Evolutionary conservation across 2,113 vertebrate genomes (phyloP).

Genomic region (Sceloporus tristichus): DNA sequence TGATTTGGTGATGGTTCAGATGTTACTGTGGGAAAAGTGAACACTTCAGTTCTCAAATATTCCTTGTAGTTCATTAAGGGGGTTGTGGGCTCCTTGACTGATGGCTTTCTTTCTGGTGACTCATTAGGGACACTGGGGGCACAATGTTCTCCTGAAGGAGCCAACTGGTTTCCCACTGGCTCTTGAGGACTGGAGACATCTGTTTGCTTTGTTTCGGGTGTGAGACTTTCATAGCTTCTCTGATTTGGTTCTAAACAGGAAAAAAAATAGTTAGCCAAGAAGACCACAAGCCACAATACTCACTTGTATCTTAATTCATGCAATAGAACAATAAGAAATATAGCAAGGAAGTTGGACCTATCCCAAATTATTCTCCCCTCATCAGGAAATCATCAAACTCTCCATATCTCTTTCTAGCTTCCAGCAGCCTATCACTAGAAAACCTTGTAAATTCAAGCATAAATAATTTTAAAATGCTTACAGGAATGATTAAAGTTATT

Average conservation of each 20-base stretch:
- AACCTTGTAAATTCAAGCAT: not conserved
- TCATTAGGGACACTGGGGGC: fast-evolving
- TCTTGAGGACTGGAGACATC: not conserved
- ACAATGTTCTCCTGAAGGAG: not conserved
- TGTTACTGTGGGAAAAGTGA: fast-evolving
- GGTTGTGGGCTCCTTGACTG: not conserved
- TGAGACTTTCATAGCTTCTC: slow-evolving; percentile 14
- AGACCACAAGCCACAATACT: too few relatives aligned
- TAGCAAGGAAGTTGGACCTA: not conserved
- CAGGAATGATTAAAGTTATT: not conserved
- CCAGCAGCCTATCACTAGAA: not conserved
- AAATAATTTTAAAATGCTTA: not conserved
- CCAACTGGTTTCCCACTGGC: not conserved
- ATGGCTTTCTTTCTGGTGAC: slow-evolving; percentile 22
- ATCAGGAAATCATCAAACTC: not conserved
- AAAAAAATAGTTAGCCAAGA: not conserved
- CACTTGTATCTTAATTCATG: not conserved
- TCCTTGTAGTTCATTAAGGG: not conserved
- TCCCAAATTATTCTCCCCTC: not conserved
- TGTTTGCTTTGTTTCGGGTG: slow-evolving; percentile 34
- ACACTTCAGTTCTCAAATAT: not conserved
- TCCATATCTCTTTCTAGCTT: too few relatives aligned
- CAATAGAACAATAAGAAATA: not conserved
- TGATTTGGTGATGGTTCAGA: slow-evolving; percentile 9
- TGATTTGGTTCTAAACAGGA: slow-evolving; percentile 51